Evolutionary conservation across 2,888 invertebrate species (phyloP).

Genomic region (Oscheius sp.): DNA sequence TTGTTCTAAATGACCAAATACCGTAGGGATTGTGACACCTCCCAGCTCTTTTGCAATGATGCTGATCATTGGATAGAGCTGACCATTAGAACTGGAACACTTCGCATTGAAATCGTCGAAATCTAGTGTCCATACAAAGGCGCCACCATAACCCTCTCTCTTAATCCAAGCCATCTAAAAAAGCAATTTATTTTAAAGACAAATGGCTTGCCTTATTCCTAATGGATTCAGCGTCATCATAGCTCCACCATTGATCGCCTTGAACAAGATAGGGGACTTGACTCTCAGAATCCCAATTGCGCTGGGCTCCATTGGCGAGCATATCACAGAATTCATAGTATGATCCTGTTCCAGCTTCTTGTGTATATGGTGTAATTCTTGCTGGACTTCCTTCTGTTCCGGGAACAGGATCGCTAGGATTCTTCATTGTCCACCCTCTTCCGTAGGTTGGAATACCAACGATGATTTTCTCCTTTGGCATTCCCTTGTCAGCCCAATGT

Average conservation of each 20-base stretch:
- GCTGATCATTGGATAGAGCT: constrained; percentile 66
- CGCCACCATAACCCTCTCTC: constrained; percentile 66
- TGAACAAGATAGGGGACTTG: constrained; percentile 81
- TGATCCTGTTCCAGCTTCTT: constrained; percentile 91
- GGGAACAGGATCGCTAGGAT: constrained; percentile 43
- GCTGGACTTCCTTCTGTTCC: constrained; percentile 56
- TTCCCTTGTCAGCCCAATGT: constrained; percentile 75
- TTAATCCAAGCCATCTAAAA: constrained; percentile 60
- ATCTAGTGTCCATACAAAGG: constrained; percentile 70
- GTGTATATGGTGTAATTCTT: constrained; percentile 77
- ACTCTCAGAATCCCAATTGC: constrained; percentile 79
- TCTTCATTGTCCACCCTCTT: constrained; percentile 64
- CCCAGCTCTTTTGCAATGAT: constrained; percentile 64
- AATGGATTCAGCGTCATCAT: constrained; percentile 86
- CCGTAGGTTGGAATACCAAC: constrained; percentile 67
- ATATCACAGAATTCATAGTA: constrained; percentile 92
- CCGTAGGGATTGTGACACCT: constrained; percentile 54
- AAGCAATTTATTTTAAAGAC: background rate
- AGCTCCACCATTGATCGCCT: constrained; percentile 90
- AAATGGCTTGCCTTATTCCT: constrained; percentile 78
- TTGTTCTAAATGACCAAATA: background rate
- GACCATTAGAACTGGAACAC: constrained; percentile 60
- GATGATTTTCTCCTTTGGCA: constrained; percentile 65
- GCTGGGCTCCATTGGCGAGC: constrained; percentile 82
- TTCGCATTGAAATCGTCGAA: constrained; percentile 69